Evolutionary conservation across 2,888 invertebrate species (phyloP), one percentile per base, ranked within the genome.

Genomic region (Perdita meconis): DNA sequence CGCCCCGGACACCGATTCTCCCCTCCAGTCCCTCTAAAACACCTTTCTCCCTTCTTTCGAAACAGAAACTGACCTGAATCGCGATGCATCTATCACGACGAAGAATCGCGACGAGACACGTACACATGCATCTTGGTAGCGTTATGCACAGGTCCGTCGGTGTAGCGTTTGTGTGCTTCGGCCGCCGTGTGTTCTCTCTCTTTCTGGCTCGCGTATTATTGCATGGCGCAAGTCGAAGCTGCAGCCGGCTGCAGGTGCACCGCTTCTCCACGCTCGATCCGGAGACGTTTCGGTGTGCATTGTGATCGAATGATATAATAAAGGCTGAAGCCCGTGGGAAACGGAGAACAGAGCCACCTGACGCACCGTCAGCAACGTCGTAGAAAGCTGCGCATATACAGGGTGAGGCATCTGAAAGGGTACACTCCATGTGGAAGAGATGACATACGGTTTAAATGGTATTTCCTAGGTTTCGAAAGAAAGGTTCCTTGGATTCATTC

Each of bases 281-380:
- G 47, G 68, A 83, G 87, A 86, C 80, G 85, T 89, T 89, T 89
- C 89, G 88, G 88, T 85, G 89, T 88, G 86, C 90, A 91, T 91
- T 91, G 91, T 90, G 90, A 91, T 90, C 90, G 90, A 89, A 86
- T 90, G 91, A 91, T 91, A 90, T 91, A 91, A 91, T 90, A 90
- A 89, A 89, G 88, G 89, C 84, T 84, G 87, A 89, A 86, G 89
- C 84, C 89, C 91, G 91, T 91, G 91, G 89, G 91, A 91, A 91
- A 90, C 88, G 84, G 84, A 87, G 86, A 89, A 87, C 87, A 84
- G 81, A 86, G 85, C 90, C 90, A 90, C 89, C 90, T 90, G 90
- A 90, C 89, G 89, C 88, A 86, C 86, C 87, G 86, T 87, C 86
- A 86, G 86, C 87, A 80, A 84, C 87, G 67, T 60, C 67, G 68